Evolutionary conservation across 2,888 invertebrate genomes (phyloP), one percentile per base, ranked within the genome.

Genomic region (Drosophila formosana): DNA sequence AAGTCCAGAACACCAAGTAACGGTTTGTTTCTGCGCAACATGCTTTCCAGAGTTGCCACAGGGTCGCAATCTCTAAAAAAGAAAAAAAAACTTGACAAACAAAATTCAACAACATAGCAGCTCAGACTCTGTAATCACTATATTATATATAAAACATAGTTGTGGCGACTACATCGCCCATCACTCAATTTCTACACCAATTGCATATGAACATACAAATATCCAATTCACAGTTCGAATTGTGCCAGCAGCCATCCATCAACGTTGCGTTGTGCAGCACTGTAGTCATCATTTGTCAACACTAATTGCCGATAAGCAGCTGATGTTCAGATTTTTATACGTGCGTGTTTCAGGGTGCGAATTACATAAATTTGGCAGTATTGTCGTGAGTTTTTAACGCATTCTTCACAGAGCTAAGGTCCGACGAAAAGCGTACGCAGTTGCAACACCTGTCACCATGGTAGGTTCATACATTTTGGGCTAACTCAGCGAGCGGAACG

Each of bases 321-420:
- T 85, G 85, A 72, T 57, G 28, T 61, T 67, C 26, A 51, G 50
- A 66, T 64, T 80, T 39, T 63, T 58, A 68, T 68, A 71, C 84
- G 80, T 82, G 81, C 82, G 75, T 73, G 83, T 66, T 72, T 66
- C 52, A 60, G 37, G 41, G 70, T 71, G 51, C 66, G 75, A 91
- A 91, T 91, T 91, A 91, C 88, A 91, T 91, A 91, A 91, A 91
- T 85, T 89, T 75, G 23, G 30, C 58, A 57, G 57, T 39, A 78
- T 82, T 78, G 80, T 68, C 77, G 72, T 72, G 67, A 76, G 72
- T 69, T 78, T 75, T 51, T 28, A 45, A 51, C 66, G 30, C 66
- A 66, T 69, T 75, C 63, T 49, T 77, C 47, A 71, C 46, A 58
- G 34, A 77, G 37, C 61, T 23, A 80, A 81, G 65, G 37, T 72